Conservation (phyloP, 2,797 vertebrate species). For the Zenarchopterus dispar region DNA sequence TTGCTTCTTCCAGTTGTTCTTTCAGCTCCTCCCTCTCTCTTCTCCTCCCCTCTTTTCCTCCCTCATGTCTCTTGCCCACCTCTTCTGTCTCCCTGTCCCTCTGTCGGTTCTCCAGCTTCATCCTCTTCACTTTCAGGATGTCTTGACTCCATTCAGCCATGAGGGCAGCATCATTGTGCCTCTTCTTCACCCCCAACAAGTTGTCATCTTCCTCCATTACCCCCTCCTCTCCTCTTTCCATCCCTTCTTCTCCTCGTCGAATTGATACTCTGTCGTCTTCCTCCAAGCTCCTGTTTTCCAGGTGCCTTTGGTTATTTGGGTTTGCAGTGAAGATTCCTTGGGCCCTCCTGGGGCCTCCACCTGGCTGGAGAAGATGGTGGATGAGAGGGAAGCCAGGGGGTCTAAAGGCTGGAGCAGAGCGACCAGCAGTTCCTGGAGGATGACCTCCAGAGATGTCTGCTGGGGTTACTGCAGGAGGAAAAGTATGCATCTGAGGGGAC, state of each 20-base stretch:
- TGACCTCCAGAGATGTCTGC: constrained; percentile 61
- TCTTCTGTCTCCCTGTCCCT: constrained; percentile 45
- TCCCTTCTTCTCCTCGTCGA: constrained; percentile 29
- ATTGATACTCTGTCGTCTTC: constrained; percentile 56
- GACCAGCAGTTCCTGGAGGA: constrained; percentile 49
- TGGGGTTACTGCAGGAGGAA: constrained; percentile 68
- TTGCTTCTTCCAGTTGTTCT: constrained; percentile 83
- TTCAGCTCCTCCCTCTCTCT: constrained; percentile 83
- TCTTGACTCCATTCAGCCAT: constrained; percentile 73
- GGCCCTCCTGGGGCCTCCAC: constrained; percentile 64
- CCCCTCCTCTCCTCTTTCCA: constrained; percentile 44
- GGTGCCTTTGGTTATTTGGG: constrained; percentile 50
- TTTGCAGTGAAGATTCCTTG: constrained; percentile 62
- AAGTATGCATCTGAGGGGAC: constrained; percentile 69
- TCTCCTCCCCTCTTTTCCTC: constrained; percentile 71
- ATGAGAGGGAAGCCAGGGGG: constrained; percentile 76
- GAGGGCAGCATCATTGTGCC: constrained; percentile 38
- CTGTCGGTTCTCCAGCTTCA: constrained; percentile 71
- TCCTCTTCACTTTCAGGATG: constrained; percentile 74
- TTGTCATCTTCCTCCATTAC: constrained; percentile 42
- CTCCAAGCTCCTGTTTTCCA: constrained; percentile 42
- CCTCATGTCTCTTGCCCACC: constrained; percentile 57
- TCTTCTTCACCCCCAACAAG: constrained; percentile 60
- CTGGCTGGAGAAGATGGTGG: constrained; percentile 79
- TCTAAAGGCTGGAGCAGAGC: constrained; percentile 60